A percentile compares a stretch with the other conserved stretches of the same genome.
phyloP scores from a whole-genome alignment of 1,140 invertebrate genomes.

The Macrocentrus cingulum region DNA sequence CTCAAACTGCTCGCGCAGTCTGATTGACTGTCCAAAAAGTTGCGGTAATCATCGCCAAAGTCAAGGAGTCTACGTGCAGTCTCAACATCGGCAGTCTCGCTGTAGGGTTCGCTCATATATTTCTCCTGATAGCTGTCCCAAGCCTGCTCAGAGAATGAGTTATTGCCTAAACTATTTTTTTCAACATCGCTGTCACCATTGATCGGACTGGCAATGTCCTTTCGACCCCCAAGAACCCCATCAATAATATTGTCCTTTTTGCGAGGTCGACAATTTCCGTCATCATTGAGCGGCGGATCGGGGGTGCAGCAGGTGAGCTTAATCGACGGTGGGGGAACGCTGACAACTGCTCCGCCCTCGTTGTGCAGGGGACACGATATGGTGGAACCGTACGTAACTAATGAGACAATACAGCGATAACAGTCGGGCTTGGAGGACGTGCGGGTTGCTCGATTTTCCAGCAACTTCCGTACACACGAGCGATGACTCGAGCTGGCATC shows the following conservation, averaged over 20 bases:
- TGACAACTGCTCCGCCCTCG: conserved; percentile 59
- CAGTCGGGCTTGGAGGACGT: conserved; percentile 32
- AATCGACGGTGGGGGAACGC: conserved; percentile 62
- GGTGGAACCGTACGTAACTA: conserved; percentile 71
- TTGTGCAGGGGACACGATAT: conserved; percentile 63
- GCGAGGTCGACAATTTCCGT: conserved; percentile 47
- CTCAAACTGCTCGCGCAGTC: conserved; percentile 79
- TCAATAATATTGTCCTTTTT: conserved; percentile 36
- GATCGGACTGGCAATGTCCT: conserved; percentile 37
- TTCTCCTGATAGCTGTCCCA: conserved; percentile 89
- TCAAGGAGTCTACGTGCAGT: conserved; percentile 77
- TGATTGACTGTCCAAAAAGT: conserved; percentile 83
- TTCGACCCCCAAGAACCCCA: conserved; percentile 37
- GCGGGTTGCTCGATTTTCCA: conserved; percentile 35
- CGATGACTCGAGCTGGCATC: conserved; percentile 48
- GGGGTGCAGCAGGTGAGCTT: conserved; percentile 41
- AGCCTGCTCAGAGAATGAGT: conserved; percentile 84
- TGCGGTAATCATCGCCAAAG: conserved; percentile 89
- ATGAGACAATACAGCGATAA: conserved; percentile 40
- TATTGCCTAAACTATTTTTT: conserved; percentile 60
- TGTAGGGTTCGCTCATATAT: conserved; percentile 88
- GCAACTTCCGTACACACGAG: conserved; percentile 39
- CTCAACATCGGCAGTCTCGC: conserved; percentile 85
- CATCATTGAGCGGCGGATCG: conserved; percentile 49
- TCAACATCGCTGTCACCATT: conserved; percentile 55